Base-by-base conservation (phyloP, 1,140 invertebrate species). In the Zaprionus gabonicus region DNA sequence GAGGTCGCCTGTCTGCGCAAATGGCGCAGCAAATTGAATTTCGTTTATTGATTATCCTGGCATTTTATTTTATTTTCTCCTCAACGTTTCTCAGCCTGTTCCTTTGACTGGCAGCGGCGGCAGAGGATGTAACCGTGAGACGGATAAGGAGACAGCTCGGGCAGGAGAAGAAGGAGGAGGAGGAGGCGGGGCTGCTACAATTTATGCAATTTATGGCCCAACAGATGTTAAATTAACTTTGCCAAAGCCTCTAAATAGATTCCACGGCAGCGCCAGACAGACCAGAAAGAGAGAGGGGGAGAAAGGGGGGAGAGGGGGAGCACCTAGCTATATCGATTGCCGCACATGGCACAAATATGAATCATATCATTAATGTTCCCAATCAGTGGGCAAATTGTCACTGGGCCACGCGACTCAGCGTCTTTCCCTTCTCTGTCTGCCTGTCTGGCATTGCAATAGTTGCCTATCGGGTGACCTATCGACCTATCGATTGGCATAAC, bases 1-100 rank as follows among this genome's bases (percentile, higher is more conserved):
- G 63, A n/a, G 51, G 59, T 69, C 38, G 71, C 23, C 76, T 85
- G 85, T 90, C 81, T 90, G 85, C 79, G 86, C 86, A 90, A 90
- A 90, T 90, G 85, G 85, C 85, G 85, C 85, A 90, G 85, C 85
- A 90, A 90, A 90, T 90, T 90, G 85, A 90, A 90, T 90, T 90
- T 90, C 81, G 88, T 85, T 90, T 90, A 90, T 90, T 90, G 85
- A 90, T 90, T 90, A 90, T 90, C 85, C 82, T 90, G 79, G 79
- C 81, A 82, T 90, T 90, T 84, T 90, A 87, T 83, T 86, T 86
- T 75, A 63, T 66, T 86, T 81, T 71, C 63, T 58, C 67, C 44
- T 60, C 44, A 36, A 62, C 34, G 38, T 65, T 60, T 31, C 55
- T 23, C 25, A 34, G 7, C 7, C 36, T 69, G 46, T 62, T 69